phyloP scores from a whole-genome alignment of 2,113 vertebrate genomes.

The Oreochromis aureus region DNA sequence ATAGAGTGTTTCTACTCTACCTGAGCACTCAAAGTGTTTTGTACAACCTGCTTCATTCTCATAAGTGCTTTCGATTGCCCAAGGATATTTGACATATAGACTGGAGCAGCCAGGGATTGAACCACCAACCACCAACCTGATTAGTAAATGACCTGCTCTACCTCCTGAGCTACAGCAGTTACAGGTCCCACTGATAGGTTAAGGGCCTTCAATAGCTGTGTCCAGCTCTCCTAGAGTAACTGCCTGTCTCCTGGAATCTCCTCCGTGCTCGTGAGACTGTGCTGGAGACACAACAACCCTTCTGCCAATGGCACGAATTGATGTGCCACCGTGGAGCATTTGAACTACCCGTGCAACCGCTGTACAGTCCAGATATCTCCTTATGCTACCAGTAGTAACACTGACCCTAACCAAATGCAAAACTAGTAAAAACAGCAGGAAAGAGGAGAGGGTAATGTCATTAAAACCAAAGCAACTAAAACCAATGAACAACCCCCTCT shows the following conservation, averaged over 20 bases:
- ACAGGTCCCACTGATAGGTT: not conserved
- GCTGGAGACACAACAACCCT: not conserved
- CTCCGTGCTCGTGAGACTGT: not conserved
- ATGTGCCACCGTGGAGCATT: accelerated
- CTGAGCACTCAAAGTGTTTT: not conserved
- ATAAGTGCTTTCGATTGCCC: not conserved
- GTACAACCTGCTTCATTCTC: not conserved
- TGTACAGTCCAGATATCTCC: not conserved
- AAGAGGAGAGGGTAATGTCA: not conserved
- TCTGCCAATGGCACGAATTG: not conserved
- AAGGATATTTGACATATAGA: not conserved
- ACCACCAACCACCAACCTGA: not conserved
- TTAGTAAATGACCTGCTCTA: not conserved
- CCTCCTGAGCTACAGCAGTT: not conserved
- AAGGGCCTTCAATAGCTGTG: not conserved
- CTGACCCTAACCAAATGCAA: not conserved
- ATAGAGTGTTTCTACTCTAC: not conserved
- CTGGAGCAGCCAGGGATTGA: not conserved
- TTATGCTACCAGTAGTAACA: not conserved
- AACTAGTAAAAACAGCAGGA: not conserved
- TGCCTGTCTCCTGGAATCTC: not conserved
- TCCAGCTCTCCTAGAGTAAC: not conserved
- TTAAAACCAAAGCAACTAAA: not conserved
- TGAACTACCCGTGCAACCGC: not conserved
- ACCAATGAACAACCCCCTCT: accelerated